Evolutionary conservation across 2,113 vertebrate genomes (phyloP).

Genomic region (Eretmochelys imbricata): DNA sequence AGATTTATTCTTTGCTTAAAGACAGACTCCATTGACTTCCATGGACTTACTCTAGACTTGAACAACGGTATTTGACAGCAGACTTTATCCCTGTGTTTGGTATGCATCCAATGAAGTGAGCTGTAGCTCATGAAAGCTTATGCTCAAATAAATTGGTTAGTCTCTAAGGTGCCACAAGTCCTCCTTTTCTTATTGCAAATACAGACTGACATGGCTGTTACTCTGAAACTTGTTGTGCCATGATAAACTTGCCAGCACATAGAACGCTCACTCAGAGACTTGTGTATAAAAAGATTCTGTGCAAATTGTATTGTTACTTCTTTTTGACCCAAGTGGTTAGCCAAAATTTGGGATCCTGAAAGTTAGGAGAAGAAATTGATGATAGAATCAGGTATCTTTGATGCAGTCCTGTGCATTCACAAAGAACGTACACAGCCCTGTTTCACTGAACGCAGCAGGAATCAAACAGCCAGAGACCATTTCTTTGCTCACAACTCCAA

Average conservation of each 20-base stretch:
- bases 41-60: background rate
- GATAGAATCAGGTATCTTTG: background rate
- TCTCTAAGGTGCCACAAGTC: no score
- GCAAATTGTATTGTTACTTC: background rate
- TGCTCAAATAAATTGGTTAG: no score
- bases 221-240: background rate
- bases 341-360: background rate
- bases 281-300: background rate
- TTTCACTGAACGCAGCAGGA: background rate
- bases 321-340: background rate
- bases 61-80: background rate
- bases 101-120: no score
- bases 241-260: background rate
- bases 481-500: background rate
- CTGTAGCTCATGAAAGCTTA: no score
- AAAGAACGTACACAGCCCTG: accelerated
- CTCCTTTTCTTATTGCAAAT: no score
- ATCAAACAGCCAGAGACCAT: background rate
- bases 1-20: background rate
- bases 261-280: background rate
- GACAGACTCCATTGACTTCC: background rate
- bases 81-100: background rate
- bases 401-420: background rate
- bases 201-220: no score
- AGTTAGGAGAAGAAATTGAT: background rate